Evolutionary conservation across 2,797 vertebrate genomes (phyloP).

Genomic region (Schizopygopsis malacanthus): DNA sequence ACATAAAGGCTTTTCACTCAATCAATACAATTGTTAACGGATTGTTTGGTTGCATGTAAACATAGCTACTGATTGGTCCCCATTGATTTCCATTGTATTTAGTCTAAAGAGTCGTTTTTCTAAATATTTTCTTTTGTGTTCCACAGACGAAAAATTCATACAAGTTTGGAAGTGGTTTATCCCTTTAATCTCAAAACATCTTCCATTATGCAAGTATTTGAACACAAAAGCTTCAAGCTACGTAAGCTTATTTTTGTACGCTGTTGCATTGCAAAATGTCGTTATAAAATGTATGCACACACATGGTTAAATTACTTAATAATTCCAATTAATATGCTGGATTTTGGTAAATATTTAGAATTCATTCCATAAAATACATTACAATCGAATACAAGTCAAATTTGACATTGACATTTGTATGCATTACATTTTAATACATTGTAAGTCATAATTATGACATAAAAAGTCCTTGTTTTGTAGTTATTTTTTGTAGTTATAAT

Average conservation of each 20-base stretch:
- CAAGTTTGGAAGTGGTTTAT: not conserved
- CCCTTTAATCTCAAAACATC: not conserved
- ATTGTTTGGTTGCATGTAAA: not conserved
- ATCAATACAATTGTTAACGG: not conserved
- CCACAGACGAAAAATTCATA: not conserved
- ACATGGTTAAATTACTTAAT: not conserved
- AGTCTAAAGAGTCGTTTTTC: not conserved
- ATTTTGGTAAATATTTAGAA: not conserved
- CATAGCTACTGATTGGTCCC: not conserved
- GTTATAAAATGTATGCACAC: not conserved
- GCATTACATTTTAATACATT: not conserved
- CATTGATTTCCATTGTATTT: not conserved
- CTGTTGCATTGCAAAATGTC: not conserved
- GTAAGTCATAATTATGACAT: not conserved
- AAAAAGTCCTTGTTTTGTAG: too few relatives aligned
- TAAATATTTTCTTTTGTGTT: not conserved
- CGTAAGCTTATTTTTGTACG: not conserved
- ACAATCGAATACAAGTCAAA: not conserved
- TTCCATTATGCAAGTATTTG: not conserved
- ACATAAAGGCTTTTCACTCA: not conserved
- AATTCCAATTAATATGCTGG: not conserved
- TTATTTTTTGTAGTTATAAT: not conserved
- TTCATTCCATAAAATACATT: not conserved
- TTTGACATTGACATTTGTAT: not conserved
- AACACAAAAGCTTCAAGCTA: not conserved